A percentile compares a stretch with the other conserved stretches of the same genome.
Conservation (phyloP, 2,888 invertebrate species). For the Ashinkailepas kermadecensis region DNA sequence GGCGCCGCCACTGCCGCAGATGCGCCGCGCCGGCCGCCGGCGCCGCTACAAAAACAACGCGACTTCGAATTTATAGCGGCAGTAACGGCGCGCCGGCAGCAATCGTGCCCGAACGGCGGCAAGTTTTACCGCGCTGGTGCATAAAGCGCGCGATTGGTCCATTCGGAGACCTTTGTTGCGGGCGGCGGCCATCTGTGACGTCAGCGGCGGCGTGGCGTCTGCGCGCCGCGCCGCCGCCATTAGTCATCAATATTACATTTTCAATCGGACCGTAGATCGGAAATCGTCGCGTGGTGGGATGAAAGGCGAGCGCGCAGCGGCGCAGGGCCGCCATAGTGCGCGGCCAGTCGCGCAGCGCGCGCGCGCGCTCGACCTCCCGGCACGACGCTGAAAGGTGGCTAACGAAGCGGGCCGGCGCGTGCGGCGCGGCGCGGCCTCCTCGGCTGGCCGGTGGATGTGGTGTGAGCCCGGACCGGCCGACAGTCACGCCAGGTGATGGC, state of each 20-base stretch:
- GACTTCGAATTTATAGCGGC: neutral
- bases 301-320: neutral
- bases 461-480: neutral
- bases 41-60: neutral
- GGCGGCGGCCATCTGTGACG: neutral
- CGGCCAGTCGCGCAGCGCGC: neutral
- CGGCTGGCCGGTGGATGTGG: neutral
- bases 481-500: neutral
- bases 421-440: too few species aligned
- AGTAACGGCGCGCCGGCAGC: neutral
- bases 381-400: neutral
- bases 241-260: conserved; percentile 13
- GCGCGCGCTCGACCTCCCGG: neutral
- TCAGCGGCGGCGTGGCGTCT: neutral
- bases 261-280: neutral
- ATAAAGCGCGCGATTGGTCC: neutral
- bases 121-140: neutral
- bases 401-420: neutral
- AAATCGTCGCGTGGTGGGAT: neutral
- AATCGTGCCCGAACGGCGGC: neutral
- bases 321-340: neutral
- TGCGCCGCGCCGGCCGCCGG: neutral
- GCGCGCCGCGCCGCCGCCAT: neutral
- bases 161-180: neutral
- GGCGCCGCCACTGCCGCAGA: neutral